Evolutionary conservation across 2,888 invertebrate genomes (phyloP).

Genomic region (Eupithecia dodoneata): DNA sequence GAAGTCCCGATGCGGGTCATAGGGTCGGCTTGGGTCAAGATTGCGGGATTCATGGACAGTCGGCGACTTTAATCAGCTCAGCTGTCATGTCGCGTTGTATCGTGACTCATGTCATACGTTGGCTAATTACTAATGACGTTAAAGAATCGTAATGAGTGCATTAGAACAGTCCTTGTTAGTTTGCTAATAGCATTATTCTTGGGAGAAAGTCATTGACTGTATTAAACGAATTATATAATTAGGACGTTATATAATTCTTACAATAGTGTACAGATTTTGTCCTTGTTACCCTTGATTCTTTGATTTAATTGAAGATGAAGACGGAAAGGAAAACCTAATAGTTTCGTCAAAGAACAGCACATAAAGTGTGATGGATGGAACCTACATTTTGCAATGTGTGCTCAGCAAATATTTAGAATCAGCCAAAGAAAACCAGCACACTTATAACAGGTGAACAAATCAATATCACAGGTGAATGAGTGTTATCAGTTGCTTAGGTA

Average conservation of each 20-base stretch:
- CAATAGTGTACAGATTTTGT: too few species aligned
- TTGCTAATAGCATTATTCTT: slow-evolving; percentile 11
- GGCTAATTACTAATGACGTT: slow-evolving; percentile 24
- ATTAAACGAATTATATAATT: not conserved
- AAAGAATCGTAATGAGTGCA: slow-evolving; percentile 16
- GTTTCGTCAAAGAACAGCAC: not conserved
- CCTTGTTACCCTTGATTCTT: too few species aligned
- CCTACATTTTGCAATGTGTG: slow-evolving; percentile 2
- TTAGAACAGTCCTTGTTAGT: not conserved
- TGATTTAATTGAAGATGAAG: not conserved
- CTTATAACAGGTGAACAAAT: slow-evolving; percentile 69
- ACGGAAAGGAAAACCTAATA: not conserved
- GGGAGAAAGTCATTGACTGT: not conserved
- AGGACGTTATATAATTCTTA: too few species aligned
- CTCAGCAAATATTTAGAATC: slow-evolving; percentile 46
- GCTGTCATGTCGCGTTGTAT: slow-evolving; percentile 34
- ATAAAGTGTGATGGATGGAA: not conserved
- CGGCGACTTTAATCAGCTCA: slow-evolving; percentile 66
- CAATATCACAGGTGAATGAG: slow-evolving; percentile 71
- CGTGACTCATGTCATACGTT: slow-evolving; percentile 53
- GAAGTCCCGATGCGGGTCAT: slow-evolving; percentile 50
- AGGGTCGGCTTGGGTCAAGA: slow-evolving; percentile 59
- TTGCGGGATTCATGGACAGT: slow-evolving; percentile 37
- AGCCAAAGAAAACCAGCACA: slow-evolving; percentile 32
- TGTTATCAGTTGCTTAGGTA: slow-evolving; percentile 57